Conservation (phyloP, 2,113 vertebrate species). For the Chionodraco myersi region DNA sequence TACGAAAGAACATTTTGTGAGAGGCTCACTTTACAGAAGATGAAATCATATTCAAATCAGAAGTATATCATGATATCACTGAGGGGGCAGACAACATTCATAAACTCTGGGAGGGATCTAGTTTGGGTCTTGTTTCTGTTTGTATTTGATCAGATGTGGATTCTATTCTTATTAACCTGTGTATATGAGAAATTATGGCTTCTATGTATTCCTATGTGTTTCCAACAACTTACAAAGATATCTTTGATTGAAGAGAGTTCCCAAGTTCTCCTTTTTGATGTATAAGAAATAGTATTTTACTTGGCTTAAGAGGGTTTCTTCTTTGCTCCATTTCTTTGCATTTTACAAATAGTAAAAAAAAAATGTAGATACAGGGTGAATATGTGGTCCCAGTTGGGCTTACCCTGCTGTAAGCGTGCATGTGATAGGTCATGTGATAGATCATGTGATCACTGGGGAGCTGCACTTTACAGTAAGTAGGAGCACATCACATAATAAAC, state of each 20-base stretch:
- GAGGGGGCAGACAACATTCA: background rate
- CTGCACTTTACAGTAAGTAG: background rate
- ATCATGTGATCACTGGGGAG: background rate
- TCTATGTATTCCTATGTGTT: background rate
- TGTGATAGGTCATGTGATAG: background rate
- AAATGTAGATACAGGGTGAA: background rate
- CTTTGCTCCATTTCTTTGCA: too few species aligned
- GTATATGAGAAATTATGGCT: background rate
- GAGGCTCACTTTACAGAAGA: background rate
- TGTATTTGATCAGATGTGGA: background rate
- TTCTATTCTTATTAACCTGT: background rate
- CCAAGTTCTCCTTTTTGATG: background rate
- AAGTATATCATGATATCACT: background rate
- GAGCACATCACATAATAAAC: background rate
- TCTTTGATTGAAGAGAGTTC: background rate
- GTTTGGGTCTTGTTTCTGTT: background rate
- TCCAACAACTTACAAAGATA: background rate
- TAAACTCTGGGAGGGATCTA: background rate
- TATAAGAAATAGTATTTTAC: background rate
- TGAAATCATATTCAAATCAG: background rate
- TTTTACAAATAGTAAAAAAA: background rate
- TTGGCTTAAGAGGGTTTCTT: too few species aligned
- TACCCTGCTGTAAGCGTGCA: background rate
- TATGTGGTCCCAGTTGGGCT: conserved; percentile 11
- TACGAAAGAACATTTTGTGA: background rate